Base-by-base conservation (phyloP, 2,888 invertebrate genomes). In the Seladonia tumulorum region DNA sequence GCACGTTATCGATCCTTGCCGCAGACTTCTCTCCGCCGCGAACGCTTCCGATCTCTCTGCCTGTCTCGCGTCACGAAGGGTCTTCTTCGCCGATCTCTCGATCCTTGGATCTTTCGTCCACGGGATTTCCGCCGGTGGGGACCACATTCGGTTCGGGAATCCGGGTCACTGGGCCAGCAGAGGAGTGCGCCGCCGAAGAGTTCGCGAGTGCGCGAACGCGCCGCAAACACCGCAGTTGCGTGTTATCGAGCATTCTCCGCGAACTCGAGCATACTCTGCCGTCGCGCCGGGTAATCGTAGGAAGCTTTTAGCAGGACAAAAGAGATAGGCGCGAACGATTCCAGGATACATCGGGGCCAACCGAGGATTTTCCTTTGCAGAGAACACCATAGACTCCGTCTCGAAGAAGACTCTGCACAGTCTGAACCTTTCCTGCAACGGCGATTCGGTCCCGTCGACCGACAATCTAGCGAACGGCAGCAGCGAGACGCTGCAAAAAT, bases 351-450 rank as follows among this genome's bases (percentile, higher is more conserved):
- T n/a, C 45, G n/a, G 3, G 57, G 8, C 29, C 74, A 83, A 87
- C n/a, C 7, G 63, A 66, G 49, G 35, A n/a, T 71, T 82, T 73
- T 57, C 53, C 86, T 88, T 95, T 95, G 49, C 94, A 96, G 96
- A 96, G 92, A 95, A 95, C 71, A 95, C 96, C 63, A 94, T 95
- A 85, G 96, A 95, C 87, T 95, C 94, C 16, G 88, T 95, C 60
- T 95, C 95, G 60, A 95, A 95, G 87, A 94, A 93, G 81, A 96
- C 96, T 7, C 93, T 96, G 81, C 95, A 95, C 90, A 96, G 96
- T 88, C 91, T 95, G 85, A 95, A 95, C 87, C 88, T 96, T 87
- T 95, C 95, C 86, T 95, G 91, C 93, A 95, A 94, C 93, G 95
- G 93, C 87, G 95, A 93, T 87, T 92, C 88, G 71, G 91, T 80